Evolutionary conservation across 2,797 vertebrate genomes (phyloP).

Genomic region (Hylomyscus alleni): DNA sequence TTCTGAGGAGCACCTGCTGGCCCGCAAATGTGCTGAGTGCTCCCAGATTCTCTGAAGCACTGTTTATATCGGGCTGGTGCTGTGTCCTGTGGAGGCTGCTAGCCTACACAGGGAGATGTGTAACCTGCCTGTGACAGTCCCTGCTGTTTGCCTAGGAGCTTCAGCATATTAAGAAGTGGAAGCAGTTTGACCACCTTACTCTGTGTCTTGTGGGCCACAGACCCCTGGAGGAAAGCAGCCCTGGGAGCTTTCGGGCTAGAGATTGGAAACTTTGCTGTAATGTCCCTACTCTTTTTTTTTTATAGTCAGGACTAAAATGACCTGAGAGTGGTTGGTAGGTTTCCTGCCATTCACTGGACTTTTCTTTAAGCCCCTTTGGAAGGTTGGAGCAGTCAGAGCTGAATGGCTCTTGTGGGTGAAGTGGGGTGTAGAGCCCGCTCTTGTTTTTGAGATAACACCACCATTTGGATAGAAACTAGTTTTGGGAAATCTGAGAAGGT

Average conservation of each 20-base stretch:
- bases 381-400: background rate
- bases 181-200: background rate
- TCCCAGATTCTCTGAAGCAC: background rate
- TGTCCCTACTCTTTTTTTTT: background rate
- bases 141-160: background rate
- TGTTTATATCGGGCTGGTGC: background rate
- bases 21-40: background rate
- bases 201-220: background rate
- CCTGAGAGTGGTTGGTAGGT: background rate
- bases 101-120: background rate
- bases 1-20: background rate
- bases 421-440: background rate
- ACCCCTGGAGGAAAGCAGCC: background rate
- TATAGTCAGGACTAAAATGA: background rate
- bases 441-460: background rate
- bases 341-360: background rate
- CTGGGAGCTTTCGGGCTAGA: background rate
- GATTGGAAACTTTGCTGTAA: background rate
- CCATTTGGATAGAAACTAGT: slow-evolving; percentile 31
- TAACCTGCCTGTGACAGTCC: background rate
- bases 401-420: background rate
- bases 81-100: background rate
- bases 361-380: background rate
- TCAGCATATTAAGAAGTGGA: background rate
- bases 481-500: background rate